Conservation (phyloP, 2,113 vertebrate genomes). For the Xiphophorus maculatus region DNA sequence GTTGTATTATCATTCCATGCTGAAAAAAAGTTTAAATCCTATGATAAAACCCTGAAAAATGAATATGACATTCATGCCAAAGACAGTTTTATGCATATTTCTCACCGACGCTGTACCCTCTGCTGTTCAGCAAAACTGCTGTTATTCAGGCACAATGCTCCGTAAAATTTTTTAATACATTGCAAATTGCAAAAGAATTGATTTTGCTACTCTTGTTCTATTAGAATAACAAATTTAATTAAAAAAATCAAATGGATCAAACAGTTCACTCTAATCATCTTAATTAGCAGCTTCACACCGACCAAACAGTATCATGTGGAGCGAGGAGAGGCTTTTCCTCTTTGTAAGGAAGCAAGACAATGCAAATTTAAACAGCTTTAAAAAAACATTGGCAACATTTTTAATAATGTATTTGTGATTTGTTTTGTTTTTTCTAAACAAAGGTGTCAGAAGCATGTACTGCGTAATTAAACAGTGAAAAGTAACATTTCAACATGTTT, state of each 20-base stretch:
- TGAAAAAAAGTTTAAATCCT: neutral
- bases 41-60: neutral
- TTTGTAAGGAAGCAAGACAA: constrained; percentile 15
- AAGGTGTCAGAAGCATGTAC: neutral
- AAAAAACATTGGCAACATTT: constrained; percentile 5
- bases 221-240: constrained; percentile 72
- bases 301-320: constrained; percentile 19
- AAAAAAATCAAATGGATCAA: constrained; percentile 21
- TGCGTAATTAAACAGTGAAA: neutral
- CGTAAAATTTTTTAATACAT: neutral
- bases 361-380: constrained; percentile 12
- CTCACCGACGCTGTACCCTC: neutral
- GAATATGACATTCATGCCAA: neutral
- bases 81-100: neutral
- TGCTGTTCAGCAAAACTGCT: too few relatives aligned
- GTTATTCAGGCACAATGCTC: too few relatives aligned
- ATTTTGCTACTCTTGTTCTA: constrained; percentile 44
- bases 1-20: too few relatives aligned
- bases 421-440: constrained; percentile 1
- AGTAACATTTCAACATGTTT: neutral
- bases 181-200: constrained; percentile 37
- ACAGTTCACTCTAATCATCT: constrained; percentile 56
- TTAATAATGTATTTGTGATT: constrained; percentile 23
- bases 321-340: constrained; percentile 27
- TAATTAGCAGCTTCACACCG: constrained; percentile 58